Percentiles rank a stretch among this genome's conserved stretches.
Evolutionary conservation across 1,140 invertebrate genomes (phyloP).

Genomic region (Diorhabda carinulata): DNA sequence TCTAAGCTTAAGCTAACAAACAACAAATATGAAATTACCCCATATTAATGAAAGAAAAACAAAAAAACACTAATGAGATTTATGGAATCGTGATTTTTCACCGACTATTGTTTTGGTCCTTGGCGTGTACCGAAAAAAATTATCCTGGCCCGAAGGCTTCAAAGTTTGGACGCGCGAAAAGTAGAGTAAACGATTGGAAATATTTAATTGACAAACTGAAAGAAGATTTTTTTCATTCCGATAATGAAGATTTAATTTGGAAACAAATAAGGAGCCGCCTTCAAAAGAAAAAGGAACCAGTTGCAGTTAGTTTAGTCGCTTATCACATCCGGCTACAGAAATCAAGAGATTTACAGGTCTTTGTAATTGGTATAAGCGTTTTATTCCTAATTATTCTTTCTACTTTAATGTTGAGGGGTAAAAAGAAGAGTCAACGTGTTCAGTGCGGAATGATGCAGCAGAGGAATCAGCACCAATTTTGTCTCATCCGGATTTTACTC

Average conservation of each 20-base stretch:
- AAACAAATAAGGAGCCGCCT: constrained; percentile 36
- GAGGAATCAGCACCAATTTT: constrained; percentile 26
- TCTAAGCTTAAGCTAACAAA: too few species aligned
- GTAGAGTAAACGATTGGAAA: constrained; percentile 18
- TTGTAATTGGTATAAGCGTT: neutral
- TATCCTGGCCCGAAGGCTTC: too few species aligned
- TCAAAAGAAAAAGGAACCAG: constrained; percentile 36
- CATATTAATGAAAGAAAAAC: too few species aligned
- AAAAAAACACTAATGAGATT: too few species aligned
- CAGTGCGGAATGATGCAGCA: constrained; percentile 22
- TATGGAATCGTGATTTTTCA: too few species aligned
- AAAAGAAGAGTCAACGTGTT: constrained; percentile 26
- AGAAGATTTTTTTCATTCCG: constrained; percentile 24
- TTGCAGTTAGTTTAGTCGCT: constrained; percentile 19
- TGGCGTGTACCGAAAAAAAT: too few species aligned
- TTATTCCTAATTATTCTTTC: neutral
- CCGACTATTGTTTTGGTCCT: too few species aligned
- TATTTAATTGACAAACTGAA: constrained; percentile 6
- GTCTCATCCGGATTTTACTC: constrained; percentile 25
- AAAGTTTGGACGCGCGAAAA: constrained; percentile 23
- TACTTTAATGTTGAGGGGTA: too few species aligned
- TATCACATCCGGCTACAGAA: neutral
- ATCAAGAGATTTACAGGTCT: neutral
- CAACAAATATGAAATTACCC: too few species aligned
- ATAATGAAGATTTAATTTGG: constrained; percentile 39